phyloP scores from a whole-genome alignment of 2,888 invertebrate species.

The Diloba caeruleocephala region DNA sequence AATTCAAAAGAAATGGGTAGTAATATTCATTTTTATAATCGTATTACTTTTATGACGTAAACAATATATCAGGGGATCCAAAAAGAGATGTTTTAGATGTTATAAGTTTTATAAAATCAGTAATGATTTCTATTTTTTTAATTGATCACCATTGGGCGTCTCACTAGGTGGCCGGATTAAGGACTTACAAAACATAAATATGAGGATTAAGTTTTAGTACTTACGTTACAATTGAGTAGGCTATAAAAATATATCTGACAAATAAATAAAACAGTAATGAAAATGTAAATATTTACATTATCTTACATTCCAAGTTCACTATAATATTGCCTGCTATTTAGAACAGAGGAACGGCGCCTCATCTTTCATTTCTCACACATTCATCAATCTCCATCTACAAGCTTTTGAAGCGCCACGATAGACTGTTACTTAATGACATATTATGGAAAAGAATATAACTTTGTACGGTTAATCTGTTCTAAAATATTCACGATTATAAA shows the following conservation, averaged over 20 bases:
- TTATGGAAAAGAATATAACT: constrained; percentile 26
- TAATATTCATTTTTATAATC: constrained; percentile 69
- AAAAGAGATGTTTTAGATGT: constrained; percentile 35
- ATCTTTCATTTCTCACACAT: constrained; percentile 26
- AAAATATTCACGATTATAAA: constrained; percentile 37
- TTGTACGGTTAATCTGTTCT: constrained; percentile 37
- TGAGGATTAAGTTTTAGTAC: neutral
- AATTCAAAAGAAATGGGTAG: constrained; percentile 68
- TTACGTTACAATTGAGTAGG: constrained; percentile 5
- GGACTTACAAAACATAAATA: constrained; percentile 13
- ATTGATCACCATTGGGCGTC: constrained; percentile 36
- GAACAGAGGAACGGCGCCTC: constrained; percentile 18
- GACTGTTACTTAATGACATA: constrained; percentile 41
- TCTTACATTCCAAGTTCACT: neutral
- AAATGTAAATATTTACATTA: constrained; percentile 12
- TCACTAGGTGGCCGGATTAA: constrained; percentile 30
- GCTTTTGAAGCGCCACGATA: constrained; percentile 18
- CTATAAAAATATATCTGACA: neutral
- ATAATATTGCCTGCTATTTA: constrained; percentile 2
- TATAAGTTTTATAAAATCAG: constrained; percentile 4
- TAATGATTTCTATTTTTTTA: constrained; percentile 37
- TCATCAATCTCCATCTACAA: constrained; percentile 40
- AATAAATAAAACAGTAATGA: constrained; percentile 8
- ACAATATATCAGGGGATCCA: constrained; percentile 50
- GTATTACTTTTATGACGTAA: constrained; percentile 60